Evolutionary conservation across 2,797 vertebrate genomes (phyloP).

Genomic region (Bovichtus diacanthus): DNA sequence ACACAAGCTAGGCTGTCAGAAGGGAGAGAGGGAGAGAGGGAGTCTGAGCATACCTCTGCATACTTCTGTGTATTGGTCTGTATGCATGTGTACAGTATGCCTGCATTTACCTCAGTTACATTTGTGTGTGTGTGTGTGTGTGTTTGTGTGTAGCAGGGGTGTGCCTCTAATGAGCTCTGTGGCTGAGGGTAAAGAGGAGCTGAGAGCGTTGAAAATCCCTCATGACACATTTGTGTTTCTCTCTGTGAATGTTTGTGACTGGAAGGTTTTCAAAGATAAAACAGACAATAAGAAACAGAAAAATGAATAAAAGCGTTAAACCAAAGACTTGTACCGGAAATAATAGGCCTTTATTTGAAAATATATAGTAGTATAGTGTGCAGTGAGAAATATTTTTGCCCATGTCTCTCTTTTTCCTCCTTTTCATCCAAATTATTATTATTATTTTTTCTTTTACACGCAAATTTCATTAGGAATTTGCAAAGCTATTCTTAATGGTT

Average conservation of each 20-base stretch:
- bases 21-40: neutral
- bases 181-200: conserved; percentile 15
- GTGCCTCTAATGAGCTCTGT: conserved; percentile 50
- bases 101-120: conserved; percentile 5
- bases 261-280: neutral
- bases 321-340: neutral
- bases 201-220: conserved; percentile 26
- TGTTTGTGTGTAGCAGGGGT: neutral
- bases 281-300: neutral
- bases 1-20: conserved; percentile 48
- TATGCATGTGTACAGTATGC: conserved; percentile 1
- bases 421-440: neutral
- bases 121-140: neutral
- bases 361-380: fast-evolving
- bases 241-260: neutral
- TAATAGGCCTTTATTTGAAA: neutral
- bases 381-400: neutral
- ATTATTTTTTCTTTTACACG: neutral
- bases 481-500: neutral
- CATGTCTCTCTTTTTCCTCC: neutral
- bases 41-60: conserved; percentile 20
- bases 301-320: neutral
- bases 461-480: neutral
- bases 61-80: neutral
- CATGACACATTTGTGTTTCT: conserved; percentile 4